Evolutionary conservation across 2,113 vertebrate genomes (phyloP).

Genomic region (Conger conger): DNA sequence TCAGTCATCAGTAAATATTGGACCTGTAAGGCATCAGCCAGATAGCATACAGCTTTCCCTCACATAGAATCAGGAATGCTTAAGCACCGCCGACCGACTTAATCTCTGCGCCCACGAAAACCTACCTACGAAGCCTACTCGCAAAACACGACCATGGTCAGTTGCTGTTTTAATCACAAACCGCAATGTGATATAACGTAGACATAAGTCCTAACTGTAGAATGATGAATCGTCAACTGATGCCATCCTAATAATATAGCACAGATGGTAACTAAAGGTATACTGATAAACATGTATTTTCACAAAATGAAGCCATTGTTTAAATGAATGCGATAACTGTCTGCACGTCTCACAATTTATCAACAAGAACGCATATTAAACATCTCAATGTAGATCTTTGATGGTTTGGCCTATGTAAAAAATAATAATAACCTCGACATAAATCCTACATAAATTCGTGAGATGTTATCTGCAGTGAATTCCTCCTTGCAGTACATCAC

Average conservation of each 20-base stretch:
- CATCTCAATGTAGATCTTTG: not conserved
- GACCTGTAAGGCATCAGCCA: not conserved
- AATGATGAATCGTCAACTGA: not conserved
- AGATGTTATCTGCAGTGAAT: constrained; percentile 51
- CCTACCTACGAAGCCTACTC: not conserved
- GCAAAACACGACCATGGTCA: not conserved
- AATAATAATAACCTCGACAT: not conserved
- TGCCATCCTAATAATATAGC: not conserved
- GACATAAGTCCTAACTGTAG: not conserved
- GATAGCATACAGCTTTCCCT: not conserved
- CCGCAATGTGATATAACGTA: not conserved
- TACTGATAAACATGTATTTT: not conserved
- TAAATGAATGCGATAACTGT: not conserved
- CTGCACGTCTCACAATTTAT: not conserved
- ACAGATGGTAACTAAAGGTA: not conserved
- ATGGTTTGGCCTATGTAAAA: not conserved
- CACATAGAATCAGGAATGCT: not conserved
- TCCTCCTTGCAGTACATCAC: constrained; percentile 42
- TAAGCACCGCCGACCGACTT: not conserved
- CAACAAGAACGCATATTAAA: not conserved
- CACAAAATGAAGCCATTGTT: not conserved
- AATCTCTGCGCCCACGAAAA: not conserved
- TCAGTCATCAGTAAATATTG: not conserved
- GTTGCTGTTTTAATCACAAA: not conserved
- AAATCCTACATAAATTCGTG: constrained; percentile 30